Percentiles rank a stretch among this genome's conserved stretches.
These are phyloP conservation scores for Antigone vipio DNA, from an alignment of 2,113 vertebrate species.

Conservation along the genomic window DNA sequence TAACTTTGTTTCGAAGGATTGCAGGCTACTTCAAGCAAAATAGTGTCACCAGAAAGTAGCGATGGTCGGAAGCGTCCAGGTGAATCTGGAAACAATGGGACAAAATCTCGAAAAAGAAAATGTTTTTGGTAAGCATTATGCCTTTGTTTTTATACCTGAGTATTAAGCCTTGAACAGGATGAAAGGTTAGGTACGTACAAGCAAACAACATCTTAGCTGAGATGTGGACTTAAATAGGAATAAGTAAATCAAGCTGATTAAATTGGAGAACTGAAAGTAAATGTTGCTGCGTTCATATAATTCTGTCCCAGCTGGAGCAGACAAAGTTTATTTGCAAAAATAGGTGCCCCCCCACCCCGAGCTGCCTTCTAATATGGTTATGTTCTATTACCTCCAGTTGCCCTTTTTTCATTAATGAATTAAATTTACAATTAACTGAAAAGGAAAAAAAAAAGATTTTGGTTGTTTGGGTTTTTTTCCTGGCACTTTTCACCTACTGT, in stretches of 20 bases:
- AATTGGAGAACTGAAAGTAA: not conserved
- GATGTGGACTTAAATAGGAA: not conserved
- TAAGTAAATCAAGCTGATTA: not conserved
- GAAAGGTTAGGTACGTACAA: not conserved
- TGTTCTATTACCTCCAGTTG: not conserved
- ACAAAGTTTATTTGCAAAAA: not conserved
- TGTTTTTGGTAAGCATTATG: conserved; percentile 81
- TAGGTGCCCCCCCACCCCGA: not conserved
- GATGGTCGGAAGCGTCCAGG: conserved; percentile 72
- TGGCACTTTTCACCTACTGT: not conserved
- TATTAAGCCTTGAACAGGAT: not conserved
- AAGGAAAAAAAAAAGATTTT: not conserved
- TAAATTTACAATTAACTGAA: not conserved
- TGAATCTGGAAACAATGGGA: not conserved
- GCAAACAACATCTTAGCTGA: not conserved
- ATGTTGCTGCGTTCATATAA: not conserved
- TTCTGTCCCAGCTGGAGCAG: not conserved
- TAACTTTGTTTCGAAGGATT: conserved; percentile 76
- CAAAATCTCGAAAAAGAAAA: conserved; percentile 68
- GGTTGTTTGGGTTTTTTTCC: too few relatives aligned
- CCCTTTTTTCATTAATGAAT: not conserved
- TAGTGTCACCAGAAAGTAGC: conserved; percentile 66
- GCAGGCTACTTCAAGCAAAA: conserved; percentile 84
- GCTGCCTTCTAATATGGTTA: not conserved
- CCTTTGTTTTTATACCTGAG: not conserved